A percentile compares a stretch with the other conserved stretches of the same genome.
phyloP scores from a whole-genome alignment of 2,113 vertebrate species.

The Lepisosteus osseus region DNA sequence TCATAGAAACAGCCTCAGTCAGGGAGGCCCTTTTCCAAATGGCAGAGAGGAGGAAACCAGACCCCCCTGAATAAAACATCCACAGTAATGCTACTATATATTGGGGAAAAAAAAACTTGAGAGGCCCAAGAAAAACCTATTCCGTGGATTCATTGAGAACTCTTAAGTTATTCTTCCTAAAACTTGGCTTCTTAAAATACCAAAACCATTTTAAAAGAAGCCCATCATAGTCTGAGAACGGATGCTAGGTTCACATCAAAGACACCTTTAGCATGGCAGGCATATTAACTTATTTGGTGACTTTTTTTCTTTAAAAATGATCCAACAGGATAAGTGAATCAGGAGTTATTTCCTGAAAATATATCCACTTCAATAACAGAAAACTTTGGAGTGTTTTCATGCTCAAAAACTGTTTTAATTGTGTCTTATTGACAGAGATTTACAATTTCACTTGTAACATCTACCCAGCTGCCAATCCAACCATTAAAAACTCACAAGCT shows the following conservation, averaged over 20 bases:
- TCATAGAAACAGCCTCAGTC: neutral
- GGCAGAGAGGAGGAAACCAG: neutral
- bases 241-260: neutral
- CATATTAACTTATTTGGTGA: neutral
- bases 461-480: no score
- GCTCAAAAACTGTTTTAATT: no score
- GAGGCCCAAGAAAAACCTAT: no score
- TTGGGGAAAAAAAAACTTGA: no score
- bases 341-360: neutral
- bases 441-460: no score
- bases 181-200: neutral
- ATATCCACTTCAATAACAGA: no score
- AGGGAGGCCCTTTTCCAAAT: neutral
- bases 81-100: neutral
- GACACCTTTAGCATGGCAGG: neutral
- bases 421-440: no score
- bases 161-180: no score
- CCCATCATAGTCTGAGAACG: neutral
- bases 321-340: neutral
- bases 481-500: no score
- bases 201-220: neutral
- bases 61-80: neutral
- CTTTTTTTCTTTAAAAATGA: neutral
- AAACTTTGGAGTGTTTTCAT: no score
- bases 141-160: no score